Percentiles rank a stretch among this genome's conserved stretches.
phyloP scores from a whole-genome alignment of 2,888 invertebrate genomes.

The Heliothis peltigera region DNA sequence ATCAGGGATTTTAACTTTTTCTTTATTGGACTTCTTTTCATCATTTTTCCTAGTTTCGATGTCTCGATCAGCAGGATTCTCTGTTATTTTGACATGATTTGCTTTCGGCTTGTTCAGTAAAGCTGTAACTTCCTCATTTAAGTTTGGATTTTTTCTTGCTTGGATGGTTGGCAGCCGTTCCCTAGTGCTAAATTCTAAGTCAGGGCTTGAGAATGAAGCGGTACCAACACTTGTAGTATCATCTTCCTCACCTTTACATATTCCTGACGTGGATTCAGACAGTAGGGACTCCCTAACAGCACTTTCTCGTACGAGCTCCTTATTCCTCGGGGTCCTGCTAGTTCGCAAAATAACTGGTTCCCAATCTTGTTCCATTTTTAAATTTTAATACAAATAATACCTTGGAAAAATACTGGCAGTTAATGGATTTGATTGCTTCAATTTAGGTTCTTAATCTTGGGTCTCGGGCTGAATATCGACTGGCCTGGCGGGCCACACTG shows the following conservation, averaged over 20 bases:
- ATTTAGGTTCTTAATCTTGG: constrained; percentile 90
- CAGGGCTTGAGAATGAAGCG: constrained; percentile 82
- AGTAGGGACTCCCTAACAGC: constrained; percentile 80
- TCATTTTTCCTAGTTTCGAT: constrained; percentile 61
- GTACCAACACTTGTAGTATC: constrained; percentile 77
- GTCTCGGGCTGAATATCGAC: constrained; percentile 88
- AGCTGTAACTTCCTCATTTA: constrained; percentile 43
- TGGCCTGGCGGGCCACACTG: constrained; percentile 87
- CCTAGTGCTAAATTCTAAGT: constrained; percentile 75
- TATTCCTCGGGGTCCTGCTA: constrained; percentile 76
- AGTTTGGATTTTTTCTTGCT: constrained; percentile 65
- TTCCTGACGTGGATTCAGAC: constrained; percentile 87
- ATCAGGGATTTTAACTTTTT: constrained; percentile 92
- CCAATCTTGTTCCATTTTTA: constrained; percentile 77
- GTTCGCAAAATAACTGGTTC: constrained; percentile 76
- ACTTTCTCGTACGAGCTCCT: constrained; percentile 68
- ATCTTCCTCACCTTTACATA: constrained; percentile 84
- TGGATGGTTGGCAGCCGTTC: constrained; percentile 65
- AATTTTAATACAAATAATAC: constrained; percentile 73
- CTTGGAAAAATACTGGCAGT: constrained; percentile 81
- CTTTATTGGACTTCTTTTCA: constrained; percentile 56
- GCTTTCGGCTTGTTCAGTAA: constrained; percentile 51
- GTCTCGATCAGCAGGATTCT: constrained; percentile 65
- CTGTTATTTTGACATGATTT: constrained; percentile 66
- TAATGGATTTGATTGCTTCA: constrained; percentile 58